Evolutionary conservation across 2,888 invertebrate species (phyloP), one percentile per base, ranked within the genome.

Genomic region (Dorcus hopei): DNA sequence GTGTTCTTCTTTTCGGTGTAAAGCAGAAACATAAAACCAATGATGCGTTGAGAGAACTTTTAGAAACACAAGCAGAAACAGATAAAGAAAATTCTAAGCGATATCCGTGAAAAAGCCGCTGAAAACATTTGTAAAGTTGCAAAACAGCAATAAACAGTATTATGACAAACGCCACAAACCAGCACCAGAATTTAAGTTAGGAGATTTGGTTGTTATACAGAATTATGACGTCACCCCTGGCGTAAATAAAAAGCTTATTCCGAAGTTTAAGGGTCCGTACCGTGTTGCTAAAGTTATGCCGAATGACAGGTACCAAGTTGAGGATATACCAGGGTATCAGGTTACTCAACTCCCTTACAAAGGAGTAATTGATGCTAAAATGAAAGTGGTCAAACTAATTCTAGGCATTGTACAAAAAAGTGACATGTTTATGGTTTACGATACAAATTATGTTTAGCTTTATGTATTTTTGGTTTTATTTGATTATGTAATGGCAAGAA

Each of bases 161-260:
- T 70, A 65, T 59, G 61, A 73, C 57, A 65, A 61, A 47, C 68
- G 54, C 45, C 69, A 64, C 43, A 70, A 70, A 57, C 40, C 38
- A 23, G 54, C 65, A 0, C n/a, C 11, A n/a, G 26, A 47, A 14
- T 70, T 65, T 59, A 33, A 56, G 16, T 38, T 49, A 7, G 66
- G 65, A 8, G 64, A 68, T 54, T 61, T 62, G 41, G 66, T 66
- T 5, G 50, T 66, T 53, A 53, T 65, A 5, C 54, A 52, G 52
- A 66, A 70, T 59, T 47, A 59, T 40, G 66, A 63, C 47, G 53
- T 57, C 1, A 60, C n/a, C n/a, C 63, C 5, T 1, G 67, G 65
- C 2, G 51, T 64, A 9, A 64, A 23, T 7, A 42, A 42, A 42
- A 42, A 42, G 42, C 16, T 42, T 14, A 42, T 42, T 6, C 42